Conservation (phyloP, 2,888 invertebrate species). For the Drosophila atroscutellata region DNA sequence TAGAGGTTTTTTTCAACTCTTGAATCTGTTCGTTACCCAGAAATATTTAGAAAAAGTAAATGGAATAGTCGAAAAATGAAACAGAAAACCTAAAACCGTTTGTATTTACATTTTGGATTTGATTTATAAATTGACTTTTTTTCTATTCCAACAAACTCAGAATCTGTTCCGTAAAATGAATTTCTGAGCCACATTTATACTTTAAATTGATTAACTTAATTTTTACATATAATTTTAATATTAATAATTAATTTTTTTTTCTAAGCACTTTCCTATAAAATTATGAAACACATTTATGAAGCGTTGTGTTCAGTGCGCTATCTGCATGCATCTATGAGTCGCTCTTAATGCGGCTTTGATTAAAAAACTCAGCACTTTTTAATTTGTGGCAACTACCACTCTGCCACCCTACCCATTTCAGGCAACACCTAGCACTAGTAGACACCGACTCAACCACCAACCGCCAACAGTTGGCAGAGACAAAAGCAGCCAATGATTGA, state of each 20-base stretch:
- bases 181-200: neutral
- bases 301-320: slow-evolving; percentile 24
- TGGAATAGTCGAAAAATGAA: neutral
- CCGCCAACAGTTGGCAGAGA: slow-evolving; percentile 35
- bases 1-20: neutral
- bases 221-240: neutral
- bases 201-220: neutral
- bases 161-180: neutral
- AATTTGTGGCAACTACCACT: slow-evolving; percentile 71
- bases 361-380: slow-evolving; percentile 78
- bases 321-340: slow-evolving; percentile 33
- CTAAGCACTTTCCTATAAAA: neutral
- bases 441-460: neutral
- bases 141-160: neutral
- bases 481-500: slow-evolving; percentile 71
- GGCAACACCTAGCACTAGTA: slow-evolving; percentile 42
- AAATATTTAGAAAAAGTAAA: neutral
- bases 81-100: neutral
- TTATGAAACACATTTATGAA: slow-evolving; percentile 15
- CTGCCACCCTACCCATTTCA: slow-evolving; percentile 13
- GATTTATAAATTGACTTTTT: neutral
- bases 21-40: neutral
- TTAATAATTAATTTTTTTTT: neutral
- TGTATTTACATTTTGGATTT: neutral
- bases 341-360: slow-evolving; percentile 77